These are phyloP conservation scores for Amorpha juglandis DNA, from an alignment of 2,888 invertebrate species.

Conservation along the genomic window DNA sequence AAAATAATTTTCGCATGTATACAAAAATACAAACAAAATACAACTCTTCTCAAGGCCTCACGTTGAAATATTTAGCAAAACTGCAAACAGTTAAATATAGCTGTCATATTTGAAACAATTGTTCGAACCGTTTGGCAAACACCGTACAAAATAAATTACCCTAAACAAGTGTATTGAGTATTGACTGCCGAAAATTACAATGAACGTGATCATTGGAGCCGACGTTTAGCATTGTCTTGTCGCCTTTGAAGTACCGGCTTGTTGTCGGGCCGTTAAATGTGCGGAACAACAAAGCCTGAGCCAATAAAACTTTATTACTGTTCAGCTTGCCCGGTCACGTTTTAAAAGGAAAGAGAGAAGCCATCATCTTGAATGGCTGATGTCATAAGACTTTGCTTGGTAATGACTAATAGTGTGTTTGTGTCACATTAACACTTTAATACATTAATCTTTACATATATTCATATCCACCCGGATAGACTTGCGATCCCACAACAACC, in stretches of 20 bases:
- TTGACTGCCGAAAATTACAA: slow-evolving; percentile 61
- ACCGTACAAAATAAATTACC: slow-evolving; percentile 34
- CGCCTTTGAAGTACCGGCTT: slow-evolving; percentile 70
- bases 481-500: too few species aligned
- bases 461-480: too few species aligned
- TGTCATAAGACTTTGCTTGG: neutral
- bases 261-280: slow-evolving; percentile 47
- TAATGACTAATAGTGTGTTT: too few species aligned
- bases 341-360: neutral
- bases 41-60: neutral
- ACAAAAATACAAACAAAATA: neutral
- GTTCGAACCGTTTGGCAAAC: slow-evolving; percentile 21
- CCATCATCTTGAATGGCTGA: neutral
- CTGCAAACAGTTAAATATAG: slow-evolving; percentile 19
- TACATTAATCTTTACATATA: too few species aligned
- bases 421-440: too few species aligned
- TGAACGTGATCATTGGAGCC: slow-evolving; percentile 73
- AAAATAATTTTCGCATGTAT: neutral
- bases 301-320: slow-evolving; percentile 19
- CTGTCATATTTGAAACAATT: slow-evolving; percentile 18
- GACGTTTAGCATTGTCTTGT: slow-evolving; percentile 77
- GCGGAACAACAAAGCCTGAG: slow-evolving; percentile 32
- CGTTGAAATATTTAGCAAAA: slow-evolving; percentile 3
- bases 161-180: slow-evolving; percentile 52
- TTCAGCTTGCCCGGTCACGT: slow-evolving; percentile 3